These are phyloP conservation scores for Adela reaumurella DNA, from an alignment of 2,888 invertebrate species.

Conservation along the genomic window DNA sequence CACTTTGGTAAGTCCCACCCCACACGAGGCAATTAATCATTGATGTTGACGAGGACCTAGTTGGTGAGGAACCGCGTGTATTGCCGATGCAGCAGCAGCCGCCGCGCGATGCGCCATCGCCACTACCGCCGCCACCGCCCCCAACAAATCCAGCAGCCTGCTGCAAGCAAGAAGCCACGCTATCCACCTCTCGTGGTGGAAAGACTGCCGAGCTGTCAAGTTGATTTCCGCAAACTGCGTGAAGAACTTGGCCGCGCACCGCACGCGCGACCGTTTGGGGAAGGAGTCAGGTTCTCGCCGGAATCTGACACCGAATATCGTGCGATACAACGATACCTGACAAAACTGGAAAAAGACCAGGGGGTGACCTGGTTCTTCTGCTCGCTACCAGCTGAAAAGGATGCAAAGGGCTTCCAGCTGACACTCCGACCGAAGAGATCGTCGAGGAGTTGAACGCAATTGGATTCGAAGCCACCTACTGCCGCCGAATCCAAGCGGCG, in stretches of 20 bases:
- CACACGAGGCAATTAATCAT: no score
- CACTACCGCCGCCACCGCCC: no score
- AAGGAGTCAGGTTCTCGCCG: neutral
- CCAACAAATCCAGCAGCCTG: no score
- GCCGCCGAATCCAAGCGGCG: constrained; percentile 4
- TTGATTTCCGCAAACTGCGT: no score
- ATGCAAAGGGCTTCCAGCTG: constrained; percentile 1
- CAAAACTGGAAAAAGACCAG: neutral
- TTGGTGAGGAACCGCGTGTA: no score
- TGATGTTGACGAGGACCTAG: no score
- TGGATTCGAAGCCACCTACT: neutral
- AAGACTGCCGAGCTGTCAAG: no score
- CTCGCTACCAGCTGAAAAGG: neutral
- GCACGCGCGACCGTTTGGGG: constrained; percentile 4
- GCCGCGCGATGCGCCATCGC: no score
- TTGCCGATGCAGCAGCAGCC: no score
- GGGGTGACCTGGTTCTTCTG: neutral
- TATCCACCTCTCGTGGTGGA: no score
- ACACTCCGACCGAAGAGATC: neutral
- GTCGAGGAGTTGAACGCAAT: neutral
- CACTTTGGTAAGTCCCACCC: no score
- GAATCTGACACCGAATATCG: neutral
- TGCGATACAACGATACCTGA: neutral
- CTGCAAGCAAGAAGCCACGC: no score
- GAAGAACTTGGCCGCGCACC: constrained; percentile 10